phyloP scores from a whole-genome alignment of 2,113 vertebrate species.

The Halcyon senegalensis region DNA sequence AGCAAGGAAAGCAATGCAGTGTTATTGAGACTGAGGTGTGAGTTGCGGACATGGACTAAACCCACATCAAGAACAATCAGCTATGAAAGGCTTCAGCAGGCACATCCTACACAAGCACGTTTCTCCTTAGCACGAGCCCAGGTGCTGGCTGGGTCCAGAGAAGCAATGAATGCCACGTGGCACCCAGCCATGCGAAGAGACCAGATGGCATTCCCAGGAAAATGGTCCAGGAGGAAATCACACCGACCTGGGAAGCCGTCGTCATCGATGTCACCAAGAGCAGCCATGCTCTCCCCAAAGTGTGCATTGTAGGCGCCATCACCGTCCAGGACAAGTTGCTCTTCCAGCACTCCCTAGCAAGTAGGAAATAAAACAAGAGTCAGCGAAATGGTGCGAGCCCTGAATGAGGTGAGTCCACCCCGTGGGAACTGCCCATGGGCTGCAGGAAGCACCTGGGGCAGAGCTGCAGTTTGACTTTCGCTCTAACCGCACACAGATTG shows the following conservation, averaged over 20 bases:
- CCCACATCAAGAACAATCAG: neutral
- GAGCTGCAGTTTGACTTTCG: neutral
- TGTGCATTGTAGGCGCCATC: constrained; percentile 90
- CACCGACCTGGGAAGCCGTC: constrained; percentile 92
- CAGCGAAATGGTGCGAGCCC: neutral
- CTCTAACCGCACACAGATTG: neutral
- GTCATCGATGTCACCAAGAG: constrained; percentile 90
- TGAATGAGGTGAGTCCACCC: neutral
- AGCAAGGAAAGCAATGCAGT: neutral
- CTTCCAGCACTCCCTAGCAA: constrained; percentile 92
- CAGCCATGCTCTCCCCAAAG: constrained; percentile 91
- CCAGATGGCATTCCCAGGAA: neutral
- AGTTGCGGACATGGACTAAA: neutral
- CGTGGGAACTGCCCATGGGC: neutral
- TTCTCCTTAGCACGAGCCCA: neutral
- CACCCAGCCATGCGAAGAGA: neutral
- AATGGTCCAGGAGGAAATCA: neutral
- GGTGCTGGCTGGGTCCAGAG: neutral
- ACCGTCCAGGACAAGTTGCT: constrained; percentile 80
- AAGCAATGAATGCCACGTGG: neutral
- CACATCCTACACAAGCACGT: neutral
- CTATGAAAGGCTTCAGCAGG: neutral
- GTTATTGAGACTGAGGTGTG: neutral
- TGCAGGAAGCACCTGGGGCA: constrained; percentile 47
- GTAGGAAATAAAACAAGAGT: constrained; percentile 42